phyloP scores from a whole-genome alignment of 1,140 invertebrate species.

The Aradophagus sp. region DNA sequence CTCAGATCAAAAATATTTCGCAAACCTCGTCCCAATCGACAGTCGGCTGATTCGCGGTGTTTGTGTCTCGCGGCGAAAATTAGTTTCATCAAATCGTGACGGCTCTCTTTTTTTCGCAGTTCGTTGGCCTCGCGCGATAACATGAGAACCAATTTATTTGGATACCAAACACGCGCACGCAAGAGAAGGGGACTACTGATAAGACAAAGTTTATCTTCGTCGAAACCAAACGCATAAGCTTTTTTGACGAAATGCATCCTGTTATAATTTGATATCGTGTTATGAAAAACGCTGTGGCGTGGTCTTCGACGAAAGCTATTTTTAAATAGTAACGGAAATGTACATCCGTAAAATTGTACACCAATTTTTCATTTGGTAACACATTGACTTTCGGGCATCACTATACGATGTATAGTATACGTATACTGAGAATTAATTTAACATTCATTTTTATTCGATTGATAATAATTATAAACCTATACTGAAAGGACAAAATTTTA shows the following conservation, averaged over 20 bases:
- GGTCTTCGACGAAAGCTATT: constrained; percentile 14
- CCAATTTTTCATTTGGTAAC: no score
- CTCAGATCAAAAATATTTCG: no score
- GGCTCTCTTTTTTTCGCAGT: constrained; percentile 31
- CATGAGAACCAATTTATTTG: constrained; percentile 58
- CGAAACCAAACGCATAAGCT: constrained; percentile 49
- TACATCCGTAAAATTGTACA: no score
- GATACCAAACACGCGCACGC: constrained; percentile 44
- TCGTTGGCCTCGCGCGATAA: constrained; percentile 44
- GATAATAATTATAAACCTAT: no score
- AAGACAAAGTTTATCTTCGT: constrained; percentile 57
- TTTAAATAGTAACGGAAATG: not conserved
- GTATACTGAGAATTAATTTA: no score
- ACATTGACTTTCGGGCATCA: no score
- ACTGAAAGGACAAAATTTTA: no score
- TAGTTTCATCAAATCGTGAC: constrained; percentile 17
- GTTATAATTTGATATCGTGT: constrained; percentile 45
- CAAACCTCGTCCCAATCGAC: no score
- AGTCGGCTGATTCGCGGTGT: no score
- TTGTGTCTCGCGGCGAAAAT: constrained; percentile 2
- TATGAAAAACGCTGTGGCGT: constrained; percentile 15
- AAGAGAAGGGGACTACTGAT: constrained; percentile 53
- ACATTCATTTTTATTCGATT: no score
- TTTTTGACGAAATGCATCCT: constrained; percentile 47
- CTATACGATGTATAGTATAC: no score